phyloP scores from a whole-genome alignment of 2,797 vertebrate species.

The Nannoperca australis region DNA sequence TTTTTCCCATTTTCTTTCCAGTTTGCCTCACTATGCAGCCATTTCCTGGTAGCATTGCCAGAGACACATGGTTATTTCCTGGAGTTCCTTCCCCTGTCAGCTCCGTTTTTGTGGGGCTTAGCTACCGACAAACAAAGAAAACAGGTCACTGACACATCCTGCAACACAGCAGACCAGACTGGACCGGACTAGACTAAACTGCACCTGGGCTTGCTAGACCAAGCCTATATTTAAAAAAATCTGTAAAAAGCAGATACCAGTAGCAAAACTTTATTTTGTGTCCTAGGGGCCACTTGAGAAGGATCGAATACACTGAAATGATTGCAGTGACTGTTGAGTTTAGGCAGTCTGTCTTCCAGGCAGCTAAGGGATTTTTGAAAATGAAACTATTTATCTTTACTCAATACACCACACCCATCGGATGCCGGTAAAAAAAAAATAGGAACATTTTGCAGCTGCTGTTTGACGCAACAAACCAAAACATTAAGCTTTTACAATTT shows the following conservation, averaged over 20 bases:
- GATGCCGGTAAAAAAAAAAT: not conserved
- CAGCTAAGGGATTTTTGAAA: constrained; percentile 21
- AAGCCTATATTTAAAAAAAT: not conserved
- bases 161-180: constrained; percentile 5
- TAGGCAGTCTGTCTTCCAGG: constrained; percentile 34
- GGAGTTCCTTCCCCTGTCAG: constrained; percentile 57
- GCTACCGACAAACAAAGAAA: constrained; percentile 53
- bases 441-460: constrained; percentile 17
- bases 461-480: constrained; percentile 12
- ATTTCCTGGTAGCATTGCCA: constrained; percentile 62
- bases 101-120: constrained; percentile 41
- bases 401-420: constrained; percentile 19
- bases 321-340: constrained; percentile 29
- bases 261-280: constrained; percentile 38
- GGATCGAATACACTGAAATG: constrained; percentile 16
- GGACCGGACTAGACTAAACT: not conserved
- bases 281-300: constrained; percentile 35
- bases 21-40: constrained; percentile 47
- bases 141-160: constrained; percentile 38
- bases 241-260: not conserved
- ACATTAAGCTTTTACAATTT: not conserved
- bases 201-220: not conserved
- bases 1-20: constrained; percentile 32
- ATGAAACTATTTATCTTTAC: constrained; percentile 7
- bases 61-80: constrained; percentile 68